phyloP scores from a whole-genome alignment of 2,797 vertebrate genomes.

The Crypturellus tataupa region DNA sequence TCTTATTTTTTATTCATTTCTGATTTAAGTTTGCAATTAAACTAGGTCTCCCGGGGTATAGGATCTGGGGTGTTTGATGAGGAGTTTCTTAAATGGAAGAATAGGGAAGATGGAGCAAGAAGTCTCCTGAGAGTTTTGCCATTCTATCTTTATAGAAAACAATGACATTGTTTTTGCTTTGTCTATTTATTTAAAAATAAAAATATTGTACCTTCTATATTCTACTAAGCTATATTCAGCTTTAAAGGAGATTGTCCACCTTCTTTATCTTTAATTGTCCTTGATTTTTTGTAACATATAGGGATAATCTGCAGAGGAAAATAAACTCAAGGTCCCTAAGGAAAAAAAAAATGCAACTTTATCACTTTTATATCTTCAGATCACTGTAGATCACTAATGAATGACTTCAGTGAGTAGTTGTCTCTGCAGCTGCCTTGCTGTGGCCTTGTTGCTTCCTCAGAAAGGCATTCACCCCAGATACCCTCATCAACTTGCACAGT shows the following conservation, averaged over 20 bases:
- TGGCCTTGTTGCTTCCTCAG: neutral
- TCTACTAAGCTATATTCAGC: neutral
- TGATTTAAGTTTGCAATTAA: conserved; percentile 34
- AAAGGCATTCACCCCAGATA: neutral
- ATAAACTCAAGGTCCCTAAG: neutral
- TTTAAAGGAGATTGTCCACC: neutral
- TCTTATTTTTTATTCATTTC: conserved; percentile 30
- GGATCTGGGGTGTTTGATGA: neutral
- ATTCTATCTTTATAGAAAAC: neutral
- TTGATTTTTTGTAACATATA: neutral
- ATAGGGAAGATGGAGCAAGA: neutral
- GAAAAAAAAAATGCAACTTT: neutral
- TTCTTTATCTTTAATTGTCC: neutral
- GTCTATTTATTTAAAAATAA: neutral
- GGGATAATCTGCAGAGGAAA: neutral
- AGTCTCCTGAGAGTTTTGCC: neutral
- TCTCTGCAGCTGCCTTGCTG: neutral
- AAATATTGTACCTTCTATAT: neutral
- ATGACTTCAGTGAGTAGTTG: neutral
- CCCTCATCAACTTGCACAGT: neutral
- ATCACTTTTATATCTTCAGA: neutral
- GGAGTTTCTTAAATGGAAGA: neutral
- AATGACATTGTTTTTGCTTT: neutral
- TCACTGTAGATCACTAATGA: neutral
- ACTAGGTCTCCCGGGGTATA: neutral